Evolutionary conservation across 2,888 invertebrate species (phyloP).

Genomic region (Arenicola marina): DNA sequence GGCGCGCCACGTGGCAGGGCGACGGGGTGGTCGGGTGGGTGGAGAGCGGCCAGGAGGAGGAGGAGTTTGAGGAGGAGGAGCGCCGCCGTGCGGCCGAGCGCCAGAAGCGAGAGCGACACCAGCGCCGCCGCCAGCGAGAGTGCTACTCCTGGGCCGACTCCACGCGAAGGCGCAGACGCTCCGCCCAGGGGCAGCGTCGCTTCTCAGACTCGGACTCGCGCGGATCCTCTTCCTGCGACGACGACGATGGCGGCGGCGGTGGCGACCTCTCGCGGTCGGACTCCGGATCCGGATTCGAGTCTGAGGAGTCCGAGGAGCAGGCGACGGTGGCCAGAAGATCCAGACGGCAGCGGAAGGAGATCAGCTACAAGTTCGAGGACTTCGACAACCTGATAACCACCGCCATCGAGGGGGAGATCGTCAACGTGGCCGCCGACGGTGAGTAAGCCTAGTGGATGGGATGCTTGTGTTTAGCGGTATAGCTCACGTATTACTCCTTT

Average conservation of each 20-base stretch:
- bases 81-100: conserved; percentile 77
- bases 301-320: conserved; percentile 22
- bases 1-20: background rate
- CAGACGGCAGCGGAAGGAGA: conserved; percentile 74
- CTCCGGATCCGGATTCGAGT: conserved; percentile 3
- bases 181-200: no score
- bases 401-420: conserved; percentile 66
- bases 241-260: background rate
- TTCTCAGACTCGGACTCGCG: background rate
- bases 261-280: conserved; percentile 8
- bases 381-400: conserved; percentile 95
- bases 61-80: conserved; percentile 62
- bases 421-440: conserved; percentile 17
- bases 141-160: background rate
- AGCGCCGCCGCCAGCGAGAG: conserved; percentile 1
- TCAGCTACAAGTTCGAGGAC: conserved; percentile 81
- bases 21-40: background rate
- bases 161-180: no score
- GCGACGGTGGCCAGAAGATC: conserved; percentile 62
- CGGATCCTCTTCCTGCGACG: no score
- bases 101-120: conserved; percentile 10
- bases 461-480: no score
- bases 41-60: conserved; percentile 44
- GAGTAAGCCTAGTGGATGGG: no score
- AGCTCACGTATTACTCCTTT: no score